Evolutionary conservation across 2,113 vertebrate genomes (phyloP).

Genomic region (Leptobrachium leishanense): DNA sequence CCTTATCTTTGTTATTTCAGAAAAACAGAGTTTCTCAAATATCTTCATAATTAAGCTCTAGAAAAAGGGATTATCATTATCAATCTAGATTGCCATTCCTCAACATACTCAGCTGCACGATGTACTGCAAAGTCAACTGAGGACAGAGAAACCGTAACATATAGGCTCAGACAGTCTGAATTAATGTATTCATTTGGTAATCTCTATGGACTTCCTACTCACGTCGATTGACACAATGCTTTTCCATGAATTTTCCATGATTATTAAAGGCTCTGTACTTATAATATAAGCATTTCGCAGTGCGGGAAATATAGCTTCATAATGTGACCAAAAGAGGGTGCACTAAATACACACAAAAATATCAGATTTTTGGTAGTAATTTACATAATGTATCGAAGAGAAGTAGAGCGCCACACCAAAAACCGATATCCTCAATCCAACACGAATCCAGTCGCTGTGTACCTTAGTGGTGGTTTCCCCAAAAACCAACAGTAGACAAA

Average conservation of each 20-base stretch:
- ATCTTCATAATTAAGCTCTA: neutral
- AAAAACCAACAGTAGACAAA: no score
- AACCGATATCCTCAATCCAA: no score
- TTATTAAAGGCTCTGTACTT: no score
- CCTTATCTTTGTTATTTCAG: constrained; percentile 23
- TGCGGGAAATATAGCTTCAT: no score
- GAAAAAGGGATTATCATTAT: neutral
- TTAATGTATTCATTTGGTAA: constrained; percentile 15
- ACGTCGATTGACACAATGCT: neutral
- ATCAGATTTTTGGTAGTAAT: no score
- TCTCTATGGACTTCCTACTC: constrained; percentile 26
- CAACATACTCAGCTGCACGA: neutral
- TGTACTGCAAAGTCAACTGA: constrained; percentile 4
- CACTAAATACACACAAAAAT: no score
- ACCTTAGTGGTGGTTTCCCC: no score
- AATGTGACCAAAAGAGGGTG: no score
- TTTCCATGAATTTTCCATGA: neutral
- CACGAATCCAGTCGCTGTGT: no score
- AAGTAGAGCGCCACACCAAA: no score
- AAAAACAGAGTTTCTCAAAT: constrained; percentile 19
- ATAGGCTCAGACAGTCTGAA: constrained; percentile 6
- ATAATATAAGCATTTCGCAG: no score
- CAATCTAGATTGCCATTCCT: constrained; percentile 14
- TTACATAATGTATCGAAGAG: no score
- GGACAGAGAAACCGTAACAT: neutral